Evolutionary conservation across 2,797 vertebrate species (phyloP), one percentile per base, ranked within the genome.

Genomic region (Remorina albescens): DNA sequence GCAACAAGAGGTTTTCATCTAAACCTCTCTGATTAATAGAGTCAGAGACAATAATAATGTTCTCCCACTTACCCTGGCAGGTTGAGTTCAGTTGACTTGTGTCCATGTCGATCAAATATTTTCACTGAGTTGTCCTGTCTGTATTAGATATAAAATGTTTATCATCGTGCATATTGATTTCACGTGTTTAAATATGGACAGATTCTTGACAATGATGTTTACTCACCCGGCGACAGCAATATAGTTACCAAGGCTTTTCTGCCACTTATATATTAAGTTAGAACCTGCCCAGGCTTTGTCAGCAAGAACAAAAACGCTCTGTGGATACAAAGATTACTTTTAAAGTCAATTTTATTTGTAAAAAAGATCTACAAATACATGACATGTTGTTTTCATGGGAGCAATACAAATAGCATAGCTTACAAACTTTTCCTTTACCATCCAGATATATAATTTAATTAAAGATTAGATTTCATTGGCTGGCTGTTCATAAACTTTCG

Each of bases 51-150:
- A 46, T 47, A 32, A 56, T 25, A 0, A 54, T 51, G 5, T 25
- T 75, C 51, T 63, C 10, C 41, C 78, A 93, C 94, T 89, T 89
- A 99, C 98, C 97, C 97, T 7, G 96, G 92, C 51, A 99, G 94
- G 63, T 49, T 96, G 81, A 99, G 92, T 92, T 98, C 97, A 88
- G 97, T 95, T 93, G 83, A 96, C 91, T 95, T 97, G 87, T 98
- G 96, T 81, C 98, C 98, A 94, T 99, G 97, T 34, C 98, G 96
- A 94, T 99, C 97, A 93, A 97, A 99, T 85, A 99, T 97, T 94
- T 97, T 97, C 77, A 99, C 96, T 13, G 89, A 86, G 85, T 81
- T 95, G 90, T 98, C 96, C 64, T 93, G 93, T 76, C 98, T 99
- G 87, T 46, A 68, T 72, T 12, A 37, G 30, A 76, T 32, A 70